Evolutionary conservation across 2,888 invertebrate genomes (phyloP).

Genomic region (Rhyacophila evoluta): DNA sequence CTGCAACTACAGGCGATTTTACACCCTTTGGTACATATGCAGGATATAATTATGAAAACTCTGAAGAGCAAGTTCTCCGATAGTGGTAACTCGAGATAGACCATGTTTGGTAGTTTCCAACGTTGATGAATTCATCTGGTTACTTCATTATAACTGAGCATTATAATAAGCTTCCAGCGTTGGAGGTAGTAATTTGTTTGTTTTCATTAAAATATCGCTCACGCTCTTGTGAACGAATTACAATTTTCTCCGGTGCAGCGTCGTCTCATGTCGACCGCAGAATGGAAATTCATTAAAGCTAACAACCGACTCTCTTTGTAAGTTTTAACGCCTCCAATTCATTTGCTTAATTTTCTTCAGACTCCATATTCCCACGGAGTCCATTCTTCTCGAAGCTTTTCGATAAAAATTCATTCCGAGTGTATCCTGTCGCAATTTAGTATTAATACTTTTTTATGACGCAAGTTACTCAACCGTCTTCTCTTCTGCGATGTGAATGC

Average conservation of each 20-base stretch:
- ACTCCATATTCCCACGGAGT: background rate
- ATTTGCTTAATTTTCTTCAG: background rate
- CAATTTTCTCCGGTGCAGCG: background rate
- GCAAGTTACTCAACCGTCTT: background rate
- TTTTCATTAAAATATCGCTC: too few relatives aligned
- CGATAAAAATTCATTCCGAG: background rate
- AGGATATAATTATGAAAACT: too few relatives aligned
- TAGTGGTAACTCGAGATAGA: too few relatives aligned
- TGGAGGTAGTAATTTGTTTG: too few relatives aligned
- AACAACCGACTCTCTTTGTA: slow-evolving; percentile 3
- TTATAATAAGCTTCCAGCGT: too few relatives aligned
- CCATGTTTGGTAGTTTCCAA: too few relatives aligned
- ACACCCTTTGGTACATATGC: too few relatives aligned
- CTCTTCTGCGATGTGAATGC: background rate
- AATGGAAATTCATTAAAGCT: slow-evolving; percentile 18
- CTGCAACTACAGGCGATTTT: too few relatives aligned
- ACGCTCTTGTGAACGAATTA: background rate
- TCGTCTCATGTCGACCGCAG: background rate
- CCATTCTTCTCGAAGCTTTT: background rate
- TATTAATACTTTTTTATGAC: background rate
- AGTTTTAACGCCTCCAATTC: slow-evolving; percentile 24
- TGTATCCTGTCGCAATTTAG: background rate
- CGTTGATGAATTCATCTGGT: too few relatives aligned
- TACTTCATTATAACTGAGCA: too few relatives aligned
- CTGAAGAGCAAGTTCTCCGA: too few relatives aligned